A percentile compares a stretch with the other conserved stretches of the same genome.
Evolutionary conservation across 2,888 invertebrate species (phyloP).

Genomic region (Phortica magna): DNA sequence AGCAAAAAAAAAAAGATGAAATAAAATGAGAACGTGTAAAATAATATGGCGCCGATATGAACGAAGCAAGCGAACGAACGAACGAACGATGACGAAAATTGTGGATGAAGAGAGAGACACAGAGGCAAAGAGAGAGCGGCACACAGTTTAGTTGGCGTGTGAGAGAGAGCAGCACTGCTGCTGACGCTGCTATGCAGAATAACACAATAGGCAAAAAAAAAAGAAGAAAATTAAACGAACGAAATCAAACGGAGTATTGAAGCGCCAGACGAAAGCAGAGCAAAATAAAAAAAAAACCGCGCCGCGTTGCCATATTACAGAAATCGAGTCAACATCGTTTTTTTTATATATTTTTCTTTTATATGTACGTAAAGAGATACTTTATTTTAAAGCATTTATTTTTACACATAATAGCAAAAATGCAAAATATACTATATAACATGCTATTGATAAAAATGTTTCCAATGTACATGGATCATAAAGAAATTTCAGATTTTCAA

Average conservation of each 20-base stretch:
- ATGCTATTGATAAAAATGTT: too few species aligned
- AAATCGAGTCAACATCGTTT: too few species aligned
- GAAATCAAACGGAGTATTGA: neutral
- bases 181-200: neutral
- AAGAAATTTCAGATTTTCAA: too few species aligned
- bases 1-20: neutral
- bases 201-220: neutral
- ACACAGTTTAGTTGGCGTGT: neutral
- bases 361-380: too few species aligned
- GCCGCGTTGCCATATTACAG: neutral
- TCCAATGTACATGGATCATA: too few species aligned
- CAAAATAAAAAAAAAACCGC: neutral
- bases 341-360: too few species aligned
- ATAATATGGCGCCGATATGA: constrained; percentile 24
- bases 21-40: constrained; percentile 25
- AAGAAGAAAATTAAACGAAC: neutral
- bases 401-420: too few species aligned
- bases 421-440: too few species aligned
- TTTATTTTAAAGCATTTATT: too few species aligned
- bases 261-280: neutral
- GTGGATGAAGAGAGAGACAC: neutral
- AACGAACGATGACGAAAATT: constrained; percentile 4
- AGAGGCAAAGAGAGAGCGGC: neutral
- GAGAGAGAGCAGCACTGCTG: neutral
- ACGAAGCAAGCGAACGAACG: neutral